Evolutionary conservation across 2,797 vertebrate species (phyloP), one percentile per base, ranked within the genome.

Genomic region (Buceros bicornis): DNA sequence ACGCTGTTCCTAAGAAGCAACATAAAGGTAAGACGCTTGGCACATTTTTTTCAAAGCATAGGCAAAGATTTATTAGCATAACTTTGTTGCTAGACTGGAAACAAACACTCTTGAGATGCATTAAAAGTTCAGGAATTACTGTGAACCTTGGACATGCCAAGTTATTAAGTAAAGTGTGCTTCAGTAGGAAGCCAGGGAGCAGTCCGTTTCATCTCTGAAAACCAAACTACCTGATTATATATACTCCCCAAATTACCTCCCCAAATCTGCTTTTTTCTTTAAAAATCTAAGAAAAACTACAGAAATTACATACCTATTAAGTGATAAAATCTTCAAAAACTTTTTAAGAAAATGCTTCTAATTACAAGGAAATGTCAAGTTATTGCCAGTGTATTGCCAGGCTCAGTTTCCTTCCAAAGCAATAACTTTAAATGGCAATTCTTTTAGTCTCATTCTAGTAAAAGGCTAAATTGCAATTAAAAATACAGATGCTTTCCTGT

Each of bases 11-110:
- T 51, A 47, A 90, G 64, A 94, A 95, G 91, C 96, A 89, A 90
- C 58, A 90, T 26, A 90, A 97, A 98, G 98, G 98, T 98, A 98
- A 97, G 98, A 83, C 33, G 67, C 6, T 89, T 82, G 87, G 54
- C 15, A 93, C 6, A 74, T 19, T n/a, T 87, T 89, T 89, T 84
- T 87, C 43, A 93, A 90, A 87, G 84, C 11, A 9, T 29, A 93
- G 22, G 37, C 50, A 54, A 94, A 80, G 47, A 85, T 53, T 84
- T 89, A 28, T 60, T 77, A 95, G 37, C 54, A 58, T 77, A 89
- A 87, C 16, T 60, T 89, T 45, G 71, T 47, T 42, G 50, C 54
- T 88, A 62, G 79, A 37, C 11, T 93, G 56, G 72, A 96, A 93
- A 78, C 20, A 87, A 51, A 87, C 51, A 80, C 17, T 42, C 81